Base-by-base conservation (phyloP, 2,888 invertebrate species). In the Drosophila longiperda region DNA sequence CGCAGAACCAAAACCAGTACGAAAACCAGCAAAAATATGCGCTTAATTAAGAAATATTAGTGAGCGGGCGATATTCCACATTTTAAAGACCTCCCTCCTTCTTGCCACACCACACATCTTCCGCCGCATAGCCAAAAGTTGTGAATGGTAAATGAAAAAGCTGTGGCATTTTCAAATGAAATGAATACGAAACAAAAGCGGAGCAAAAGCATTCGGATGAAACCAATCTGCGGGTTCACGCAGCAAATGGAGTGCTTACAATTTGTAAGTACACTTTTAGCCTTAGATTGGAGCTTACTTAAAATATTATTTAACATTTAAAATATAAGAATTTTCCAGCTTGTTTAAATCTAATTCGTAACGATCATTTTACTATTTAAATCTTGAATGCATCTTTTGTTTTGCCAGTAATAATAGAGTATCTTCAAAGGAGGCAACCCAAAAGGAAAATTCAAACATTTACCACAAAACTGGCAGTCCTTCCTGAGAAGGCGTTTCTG, bases 11-110 rank as follows among this genome's bases (percentile, higher is more conserved):
- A 8, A 23, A 36, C 80, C 82, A 80, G 79, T 71, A 77, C 23
- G 15, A 23, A 20, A 17, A 36, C 80, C 82, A 29, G 78, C 78
- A 72, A 53, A 78, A 82, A 80, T 76, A 79, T 82, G 76, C 71
- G 68, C 83, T 75, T 91, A 90, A 91, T 91, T 90, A 87, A 89
- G 90, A 90, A 90, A 87, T 91, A 87, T 91, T 84, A 82, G 82
- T 73, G 79, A 85, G 57, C 48, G 34, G 59, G n/a, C 81, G 86
- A 78, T 72, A 86, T 86, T 84, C 78, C 80, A 73, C 80, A 65
- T 26, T 71, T 76, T 73, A 60, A 73, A 72, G 78, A 65, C 73
- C 69, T 74, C 78, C 74, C 59, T 58, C 52, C 12, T 26, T 26
- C 26, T 26, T 17, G 11, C 38, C 23, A n/a, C 54, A 15, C 20